Base-by-base conservation (phyloP, 2,888 invertebrate species). In the Clunio marinus region DNA sequence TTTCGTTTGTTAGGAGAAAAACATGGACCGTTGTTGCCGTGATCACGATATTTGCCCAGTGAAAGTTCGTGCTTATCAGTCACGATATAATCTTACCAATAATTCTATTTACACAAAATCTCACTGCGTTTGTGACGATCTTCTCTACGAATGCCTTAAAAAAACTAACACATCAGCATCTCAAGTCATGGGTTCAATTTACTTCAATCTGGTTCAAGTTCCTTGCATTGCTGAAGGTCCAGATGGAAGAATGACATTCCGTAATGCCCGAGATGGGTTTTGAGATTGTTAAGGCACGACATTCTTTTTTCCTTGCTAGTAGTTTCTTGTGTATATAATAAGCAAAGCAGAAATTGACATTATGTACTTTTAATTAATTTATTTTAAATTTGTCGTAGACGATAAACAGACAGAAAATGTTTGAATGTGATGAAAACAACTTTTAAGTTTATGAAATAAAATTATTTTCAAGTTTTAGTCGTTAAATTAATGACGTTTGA, bases 31-130 rank as follows among this genome's bases (percentile, higher is more conserved):
- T 73, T 96, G 96, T 77, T 96, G 96, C 78, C 84, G 94, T 70
- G 88, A 87, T 15, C 96, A 96, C 77, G 95, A 96, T 80, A 83
- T 93, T 65, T 96, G 96, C 75, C 94, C 94, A 1, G 84, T 88
- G 63, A 93, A 94, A 77, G 82, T 88, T 51, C 79, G 83, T 22
- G 77, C 78, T 7, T 78, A 77, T 68, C 77, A 79, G 70, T 71
- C 76, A 69, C 85, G 89, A 72, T 94, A 93, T 80, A 89, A 91
- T 76, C 82, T 94, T 70, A 88, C 86, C 69, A 96, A 96, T 80
- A 86, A 87, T 75, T 89, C 91, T 0, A 77, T 91, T 37, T 92
- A 91, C 78, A 92, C 91, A 75, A 93, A 91, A 80, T 93, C 93
- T 1, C 93, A 94, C 77, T 95, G 95, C 78, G 82, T 82, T 63